Percentiles rank a stretch among this genome's conserved stretches.
Evolutionary conservation across 2,113 vertebrate genomes (phyloP).

Genomic region (Nycticebus coucang): DNA sequence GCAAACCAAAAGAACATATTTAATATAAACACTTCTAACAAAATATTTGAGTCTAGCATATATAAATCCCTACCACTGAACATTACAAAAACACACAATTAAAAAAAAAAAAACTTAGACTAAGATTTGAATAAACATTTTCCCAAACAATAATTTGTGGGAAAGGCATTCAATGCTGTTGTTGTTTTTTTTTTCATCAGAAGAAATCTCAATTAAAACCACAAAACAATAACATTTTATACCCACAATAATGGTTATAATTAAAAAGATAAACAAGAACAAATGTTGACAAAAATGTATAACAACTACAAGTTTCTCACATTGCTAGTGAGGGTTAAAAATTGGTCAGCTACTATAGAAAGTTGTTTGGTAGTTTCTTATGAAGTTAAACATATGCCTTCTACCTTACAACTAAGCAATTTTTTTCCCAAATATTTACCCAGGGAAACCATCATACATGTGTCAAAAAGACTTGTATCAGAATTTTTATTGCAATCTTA

Average conservation of each 20-base stretch:
- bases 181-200: conserved; percentile 4
- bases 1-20: not conserved
- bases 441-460: not conserved
- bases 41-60: not conserved
- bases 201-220: not conserved
- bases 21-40: not conserved
- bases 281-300: not conserved
- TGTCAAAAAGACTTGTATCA: not conserved
- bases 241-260: not conserved
- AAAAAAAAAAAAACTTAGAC: not conserved
- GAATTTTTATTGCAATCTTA: not conserved
- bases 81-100: not conserved
- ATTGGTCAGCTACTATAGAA: not conserved
- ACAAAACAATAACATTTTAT: not conserved
- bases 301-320: not conserved
- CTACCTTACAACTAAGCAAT: not conserved
- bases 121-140: not conserved
- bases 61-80: not conserved
- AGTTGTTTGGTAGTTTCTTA: not conserved
- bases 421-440: not conserved
- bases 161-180: not conserved
- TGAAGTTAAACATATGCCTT: not conserved
- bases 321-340: not conserved
- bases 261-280: not conserved
- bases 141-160: not conserved